phyloP scores from a whole-genome alignment of 2,888 invertebrate species.

The Drosophila longiperda region DNA sequence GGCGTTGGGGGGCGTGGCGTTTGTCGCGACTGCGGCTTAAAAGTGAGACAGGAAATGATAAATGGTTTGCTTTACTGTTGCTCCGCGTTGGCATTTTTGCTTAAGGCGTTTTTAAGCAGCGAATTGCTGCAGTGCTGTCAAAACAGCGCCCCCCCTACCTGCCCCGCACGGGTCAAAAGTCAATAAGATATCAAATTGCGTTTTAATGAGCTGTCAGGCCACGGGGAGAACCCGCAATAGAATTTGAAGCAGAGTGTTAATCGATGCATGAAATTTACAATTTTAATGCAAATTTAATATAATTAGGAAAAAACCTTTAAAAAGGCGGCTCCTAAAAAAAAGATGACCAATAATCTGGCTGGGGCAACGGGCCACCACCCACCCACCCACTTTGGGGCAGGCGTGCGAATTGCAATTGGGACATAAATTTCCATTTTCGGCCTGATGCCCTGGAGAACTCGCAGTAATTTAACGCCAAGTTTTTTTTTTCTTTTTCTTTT shows the following conservation, averaged over 20 bases:
- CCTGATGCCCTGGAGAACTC: constrained; percentile 76
- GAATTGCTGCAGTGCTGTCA: constrained; percentile 10
- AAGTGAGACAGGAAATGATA: constrained; percentile 56
- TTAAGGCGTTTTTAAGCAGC: constrained; percentile 36
- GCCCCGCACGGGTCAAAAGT: constrained; percentile 15
- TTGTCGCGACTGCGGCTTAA: constrained; percentile 59
- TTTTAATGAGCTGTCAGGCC: constrained; percentile 60
- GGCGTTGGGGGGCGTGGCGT: constrained; percentile 12
- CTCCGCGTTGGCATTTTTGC: constrained; percentile 40
- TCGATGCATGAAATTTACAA: constrained; percentile 53
- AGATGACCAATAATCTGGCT: constrained; percentile 66
- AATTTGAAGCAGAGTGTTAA: constrained; percentile 36
- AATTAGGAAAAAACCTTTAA: constrained; percentile 62
- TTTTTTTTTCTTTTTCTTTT: constrained; percentile 35
- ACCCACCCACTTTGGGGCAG: constrained; percentile 30
- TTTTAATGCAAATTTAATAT: constrained; percentile 74
- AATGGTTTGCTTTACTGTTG: constrained; percentile 55
- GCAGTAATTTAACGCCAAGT: constrained; percentile 80
- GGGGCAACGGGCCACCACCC: neutral
- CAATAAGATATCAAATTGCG: constrained; percentile 69
- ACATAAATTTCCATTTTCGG: constrained; percentile 81
- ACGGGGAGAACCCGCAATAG: neutral
- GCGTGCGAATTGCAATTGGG: constrained; percentile 73
- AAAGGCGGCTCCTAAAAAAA: neutral
- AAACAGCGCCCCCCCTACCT: too few relatives aligned